Evolutionary conservation across 2,113 vertebrate species (phyloP), one percentile per base, ranked within the genome.

Genomic region (Aepyceros melampus): DNA sequence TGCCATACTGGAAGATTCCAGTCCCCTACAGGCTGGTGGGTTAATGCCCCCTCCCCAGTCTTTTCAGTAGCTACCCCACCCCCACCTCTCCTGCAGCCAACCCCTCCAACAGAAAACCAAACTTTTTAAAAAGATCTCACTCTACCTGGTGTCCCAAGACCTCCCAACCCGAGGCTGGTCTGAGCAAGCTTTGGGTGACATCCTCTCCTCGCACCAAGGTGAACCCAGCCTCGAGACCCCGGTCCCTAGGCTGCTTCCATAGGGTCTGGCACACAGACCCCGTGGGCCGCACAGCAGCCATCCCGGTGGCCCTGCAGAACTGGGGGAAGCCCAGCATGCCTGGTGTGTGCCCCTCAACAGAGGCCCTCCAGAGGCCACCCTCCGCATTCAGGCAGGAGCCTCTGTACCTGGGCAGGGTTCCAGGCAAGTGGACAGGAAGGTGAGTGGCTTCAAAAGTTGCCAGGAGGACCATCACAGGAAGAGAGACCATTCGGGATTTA

Each of bases 251-350:
- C 64, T 40, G 36, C 11, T 53, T 86, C 82, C 8, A 7, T 2
- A 45, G 45, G 36, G 19, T 7, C 64, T 25, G 31, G 58, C 19
- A 62, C 43, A 92, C 25, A 45, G 14, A 47, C 27, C 33, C 31
- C 25, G 4, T 2, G 7, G 14, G 8, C 23, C 11, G 23, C 82
- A 60, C 16, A 16, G 53, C 58, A 94, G 58, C 43, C 27, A 45
- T 51, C 17, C 45, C 40, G n/a, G 53, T 14, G 2, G 67, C 12
- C 13, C 64, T 62, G 53, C 40, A 64, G 62, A 76, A 49, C 5
- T 9, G 8, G 4, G 17, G 45, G 25, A 25, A 25, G n/a, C 14
- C 53, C 82, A 84, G 12, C 0, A 21, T 0, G 0, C 14, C 27
- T 7, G 27, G 45, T 36, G 12, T 49, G 56, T 56, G 33, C 23